These are phyloP conservation scores for Parnassius apollo DNA, from an alignment of 2,888 invertebrate species.

Conservation along the genomic window DNA sequence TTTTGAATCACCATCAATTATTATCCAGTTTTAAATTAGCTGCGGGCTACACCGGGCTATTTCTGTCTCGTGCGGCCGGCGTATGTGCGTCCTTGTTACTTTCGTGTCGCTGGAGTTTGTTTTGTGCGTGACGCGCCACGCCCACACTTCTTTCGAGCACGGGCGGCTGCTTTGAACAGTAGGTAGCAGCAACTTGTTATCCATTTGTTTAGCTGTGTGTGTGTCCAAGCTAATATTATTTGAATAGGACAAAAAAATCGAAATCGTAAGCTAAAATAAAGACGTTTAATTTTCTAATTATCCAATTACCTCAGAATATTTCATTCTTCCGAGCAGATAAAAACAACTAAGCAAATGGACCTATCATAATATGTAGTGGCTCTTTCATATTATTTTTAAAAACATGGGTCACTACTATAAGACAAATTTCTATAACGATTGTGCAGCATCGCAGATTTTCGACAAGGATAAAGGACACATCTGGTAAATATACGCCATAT, in stretches of 20 bases:
- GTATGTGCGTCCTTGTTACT: constrained; percentile 52
- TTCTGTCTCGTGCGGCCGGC: constrained; percentile 45
- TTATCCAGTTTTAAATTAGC: constrained; percentile 77
- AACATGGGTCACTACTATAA: no score
- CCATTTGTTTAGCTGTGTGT: constrained; percentile 68
- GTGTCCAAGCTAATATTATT: constrained; percentile 76
- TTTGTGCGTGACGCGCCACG: constrained; percentile 79
- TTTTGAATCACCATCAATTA: constrained; percentile 78
- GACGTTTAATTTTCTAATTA: constrained; percentile 26
- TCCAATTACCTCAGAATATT: constrained; percentile 20
- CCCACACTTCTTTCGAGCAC: constrained; percentile 51
- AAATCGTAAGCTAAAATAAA: constrained; percentile 62
- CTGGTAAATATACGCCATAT: no score
- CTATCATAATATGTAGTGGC: no score
- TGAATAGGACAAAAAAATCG: constrained; percentile 68
- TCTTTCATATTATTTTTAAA: no score
- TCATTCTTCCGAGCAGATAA: neutral
- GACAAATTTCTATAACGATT: no score
- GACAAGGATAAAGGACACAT: no score
- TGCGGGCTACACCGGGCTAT: constrained; percentile 61
- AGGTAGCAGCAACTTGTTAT: constrained; percentile 66
- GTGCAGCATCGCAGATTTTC: no score
- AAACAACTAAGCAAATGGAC: no score
- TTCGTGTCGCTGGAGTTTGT: constrained; percentile 69
- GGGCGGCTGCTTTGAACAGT: constrained; percentile 74